Percentiles rank a stretch among this genome's conserved stretches.
Evolutionary conservation across 2,888 invertebrate genomes (phyloP).

Genomic region (Portevinia maculata): DNA sequence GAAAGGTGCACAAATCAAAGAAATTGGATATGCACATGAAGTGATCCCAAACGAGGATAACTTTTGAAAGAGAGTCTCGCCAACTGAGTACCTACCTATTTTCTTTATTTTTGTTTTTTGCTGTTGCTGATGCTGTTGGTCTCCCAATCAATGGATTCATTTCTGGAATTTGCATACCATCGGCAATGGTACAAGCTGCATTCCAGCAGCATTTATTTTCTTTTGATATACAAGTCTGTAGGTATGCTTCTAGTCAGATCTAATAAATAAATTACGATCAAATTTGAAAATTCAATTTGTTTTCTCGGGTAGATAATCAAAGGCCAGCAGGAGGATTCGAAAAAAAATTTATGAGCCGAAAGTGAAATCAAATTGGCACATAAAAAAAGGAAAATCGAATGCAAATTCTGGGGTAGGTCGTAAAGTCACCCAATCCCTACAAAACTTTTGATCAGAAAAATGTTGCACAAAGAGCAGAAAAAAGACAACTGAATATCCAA

Average conservation of each 20-base stretch:
- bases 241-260: constrained; percentile 22
- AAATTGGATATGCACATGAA: constrained; percentile 76
- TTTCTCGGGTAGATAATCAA: constrained; percentile 21
- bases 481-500: constrained; percentile 17
- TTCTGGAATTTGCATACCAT: constrained; percentile 73
- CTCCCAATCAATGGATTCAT: constrained; percentile 66
- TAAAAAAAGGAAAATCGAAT: constrained; percentile 7
- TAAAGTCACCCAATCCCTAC: constrained; percentile 40
- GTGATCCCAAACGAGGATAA: constrained; percentile 69
- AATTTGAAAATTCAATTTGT: constrained; percentile 74
- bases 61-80: constrained; percentile 23
- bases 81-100: neutral
- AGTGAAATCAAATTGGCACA: constrained; percentile 63
- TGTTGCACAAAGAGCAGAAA: constrained; percentile 14
- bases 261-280: constrained; percentile 74
- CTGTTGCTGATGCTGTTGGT: neutral
- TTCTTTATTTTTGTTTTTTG: constrained; percentile 5
- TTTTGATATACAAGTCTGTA: neutral
- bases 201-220: constrained; percentile 16
- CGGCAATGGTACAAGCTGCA: constrained; percentile 45
- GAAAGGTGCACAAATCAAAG: constrained; percentile 76
- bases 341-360: constrained; percentile 67
- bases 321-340: constrained; percentile 19
- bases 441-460: too few relatives aligned
- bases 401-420: constrained; percentile 18